Percentiles rank a stretch among this genome's conserved stretches.
Conservation (phyloP, 2,888 invertebrate genomes). For the Automeris io region DNA sequence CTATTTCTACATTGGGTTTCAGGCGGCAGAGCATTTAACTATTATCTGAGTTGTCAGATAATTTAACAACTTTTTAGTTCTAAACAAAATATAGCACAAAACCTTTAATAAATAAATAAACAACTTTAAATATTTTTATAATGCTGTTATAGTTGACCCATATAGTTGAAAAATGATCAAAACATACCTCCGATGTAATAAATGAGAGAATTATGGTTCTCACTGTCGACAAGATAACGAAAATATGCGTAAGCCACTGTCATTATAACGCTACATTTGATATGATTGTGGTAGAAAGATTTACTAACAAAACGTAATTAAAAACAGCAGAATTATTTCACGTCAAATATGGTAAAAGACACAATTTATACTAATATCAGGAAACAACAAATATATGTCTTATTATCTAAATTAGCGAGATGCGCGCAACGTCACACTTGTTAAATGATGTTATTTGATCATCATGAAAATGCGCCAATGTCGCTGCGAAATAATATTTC, state of each 20-base stretch:
- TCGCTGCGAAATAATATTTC: too few species aligned
- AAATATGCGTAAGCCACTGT: conserved; percentile 23
- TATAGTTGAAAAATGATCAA: neutral
- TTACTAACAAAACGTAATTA: neutral
- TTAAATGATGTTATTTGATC: neutral
- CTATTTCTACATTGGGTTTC: too few species aligned
- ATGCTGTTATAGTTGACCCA: neutral
- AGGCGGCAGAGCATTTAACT: too few species aligned
- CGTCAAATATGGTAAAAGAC: neutral
- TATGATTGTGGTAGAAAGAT: too few species aligned
- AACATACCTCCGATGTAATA: conserved; percentile 17
- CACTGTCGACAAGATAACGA: conserved; percentile 15
- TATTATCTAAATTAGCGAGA: neutral
- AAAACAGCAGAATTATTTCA: neutral
- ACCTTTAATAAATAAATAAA: too few species aligned
- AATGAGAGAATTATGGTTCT: conserved; percentile 13
- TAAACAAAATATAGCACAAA: too few species aligned
- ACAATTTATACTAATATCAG: neutral
- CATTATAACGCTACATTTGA: too few species aligned
- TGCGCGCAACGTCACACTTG: neutral
- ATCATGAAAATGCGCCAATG: neutral
- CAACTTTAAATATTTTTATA: neutral
- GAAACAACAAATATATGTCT: neutral
- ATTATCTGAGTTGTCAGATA: too few species aligned
- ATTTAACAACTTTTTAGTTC: too few species aligned